Evolutionary conservation across 2,113 vertebrate genomes (phyloP).

Genomic region (Pyrgilauda ruficollis): DNA sequence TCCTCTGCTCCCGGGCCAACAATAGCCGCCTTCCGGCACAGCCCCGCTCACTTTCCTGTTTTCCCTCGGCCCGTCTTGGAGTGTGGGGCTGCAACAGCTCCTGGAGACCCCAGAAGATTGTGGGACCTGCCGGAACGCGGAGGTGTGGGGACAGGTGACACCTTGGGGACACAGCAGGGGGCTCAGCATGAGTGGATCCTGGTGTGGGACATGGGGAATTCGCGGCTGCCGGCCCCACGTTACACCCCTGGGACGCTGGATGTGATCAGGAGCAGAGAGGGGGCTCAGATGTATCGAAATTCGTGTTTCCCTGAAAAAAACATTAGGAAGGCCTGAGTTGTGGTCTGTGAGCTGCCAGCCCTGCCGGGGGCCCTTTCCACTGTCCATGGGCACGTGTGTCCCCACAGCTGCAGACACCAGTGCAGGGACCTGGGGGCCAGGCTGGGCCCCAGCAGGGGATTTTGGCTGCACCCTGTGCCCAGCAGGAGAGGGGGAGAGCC

Average conservation of each 20-base stretch:
- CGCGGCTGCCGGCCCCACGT: accelerated
- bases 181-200: background rate
- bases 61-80: accelerated
- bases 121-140: accelerated
- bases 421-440: background rate
- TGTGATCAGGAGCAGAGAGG: background rate
- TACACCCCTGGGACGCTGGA: background rate
- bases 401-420: background rate
- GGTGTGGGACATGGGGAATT: accelerated
- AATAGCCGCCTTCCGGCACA: background rate
- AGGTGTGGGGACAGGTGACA: background rate
- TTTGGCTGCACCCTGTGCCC: accelerated
- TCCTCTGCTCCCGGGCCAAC: background rate
- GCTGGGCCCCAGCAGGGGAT: background rate
- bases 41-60: background rate
- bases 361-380: background rate
- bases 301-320: accelerated
- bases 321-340: accelerated
- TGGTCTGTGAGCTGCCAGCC: background rate
- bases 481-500: no score
- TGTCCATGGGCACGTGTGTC: accelerated
- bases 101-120: background rate
- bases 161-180: accelerated
- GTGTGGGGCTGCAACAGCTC: background rate
- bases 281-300: background rate